Conservation (phyloP, 2,113 vertebrate genomes). For the Calidris pugnax region DNA sequence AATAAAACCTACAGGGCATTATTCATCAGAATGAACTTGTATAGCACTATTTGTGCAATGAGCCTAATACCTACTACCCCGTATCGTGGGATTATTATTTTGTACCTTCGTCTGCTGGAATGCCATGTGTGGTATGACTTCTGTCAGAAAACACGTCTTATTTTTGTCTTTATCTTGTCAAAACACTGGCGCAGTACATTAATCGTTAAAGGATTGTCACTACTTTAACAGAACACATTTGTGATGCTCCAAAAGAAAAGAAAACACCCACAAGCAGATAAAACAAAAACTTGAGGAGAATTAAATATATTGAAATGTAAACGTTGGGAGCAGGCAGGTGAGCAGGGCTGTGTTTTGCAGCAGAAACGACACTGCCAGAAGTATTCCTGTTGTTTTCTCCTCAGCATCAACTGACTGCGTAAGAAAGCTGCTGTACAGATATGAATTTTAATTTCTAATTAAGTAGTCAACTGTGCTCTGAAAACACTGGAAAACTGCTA, state of each 20-base stretch:
- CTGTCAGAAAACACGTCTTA: conserved; percentile 63
- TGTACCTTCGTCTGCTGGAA: conserved; percentile 35
- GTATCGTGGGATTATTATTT: not conserved
- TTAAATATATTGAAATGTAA: conserved; percentile 12
- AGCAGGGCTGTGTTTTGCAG: not conserved
- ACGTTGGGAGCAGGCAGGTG: not conserved
- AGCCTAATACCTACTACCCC: not conserved
- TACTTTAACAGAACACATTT: conserved; percentile 60
- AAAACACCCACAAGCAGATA: conserved; percentile 50
- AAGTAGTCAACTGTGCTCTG: not conserved
- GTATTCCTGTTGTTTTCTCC: not conserved
- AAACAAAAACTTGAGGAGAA: conserved; percentile 57
- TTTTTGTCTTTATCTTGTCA: conserved; percentile 66
- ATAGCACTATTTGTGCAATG: not conserved
- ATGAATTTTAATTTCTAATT: not conserved
- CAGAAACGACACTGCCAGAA: not conserved
- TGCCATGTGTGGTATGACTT: conserved; percentile 60
- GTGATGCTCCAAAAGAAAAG: conserved; percentile 62
- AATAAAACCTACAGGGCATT: not conserved
- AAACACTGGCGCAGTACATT: conserved; percentile 9
- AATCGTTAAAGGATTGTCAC: not conserved
- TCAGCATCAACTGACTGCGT: not conserved
- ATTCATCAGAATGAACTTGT: not conserved
- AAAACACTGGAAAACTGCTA: not conserved
- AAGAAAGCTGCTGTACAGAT: not conserved